Base-by-base conservation (phyloP, 2,888 invertebrate genomes). In the Lasiommata megera region DNA sequence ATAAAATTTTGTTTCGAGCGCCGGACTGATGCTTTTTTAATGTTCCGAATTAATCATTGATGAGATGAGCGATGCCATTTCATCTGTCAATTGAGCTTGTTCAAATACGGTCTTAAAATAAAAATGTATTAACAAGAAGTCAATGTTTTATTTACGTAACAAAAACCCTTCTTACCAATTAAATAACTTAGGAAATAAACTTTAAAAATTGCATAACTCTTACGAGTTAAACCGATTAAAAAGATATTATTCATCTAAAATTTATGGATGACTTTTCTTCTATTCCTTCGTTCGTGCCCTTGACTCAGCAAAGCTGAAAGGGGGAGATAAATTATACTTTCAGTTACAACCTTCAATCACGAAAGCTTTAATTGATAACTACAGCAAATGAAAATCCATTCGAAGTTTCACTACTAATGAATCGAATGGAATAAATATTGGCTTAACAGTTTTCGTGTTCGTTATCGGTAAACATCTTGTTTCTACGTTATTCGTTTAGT, bases 301-400 rank as follows among this genome's bases (percentile, higher is more conserved):
- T 76, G 74, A 60, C 57, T 75, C 59, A 71, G 67, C 76, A 79
- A 80, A 29, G 40, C 29, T 80, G 28, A 11, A 6, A n/a, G n/a
- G 14, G 38, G 23, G 31, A 17, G 18, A 43, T 31, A 60, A 60
- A 56, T 60, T 56, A 37, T 56, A 48, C 41, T 31, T 12, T 38
- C 81, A 77, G 77, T 79, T 79, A 84, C 77, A 73, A 74, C 74
- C 69, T 64, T 66, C 65, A 65, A 79, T 77, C 88, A 87, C 84
- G 87, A 83, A 84, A 73, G 77, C 82, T 84, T 84, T 54, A 41
- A 52, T 52, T 52, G 52, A 52, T 52, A 52, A 23, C 52, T 41
- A 52, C 3, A 41, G 52, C 14, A 29, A 52, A 52, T 52, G 40
- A 17, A 52, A 41, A 7, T 34, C 41, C n/a, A 52, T 31, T 31